phyloP scores from a whole-genome alignment of 2,113 vertebrate genomes.

The Etheostoma spectabile region DNA sequence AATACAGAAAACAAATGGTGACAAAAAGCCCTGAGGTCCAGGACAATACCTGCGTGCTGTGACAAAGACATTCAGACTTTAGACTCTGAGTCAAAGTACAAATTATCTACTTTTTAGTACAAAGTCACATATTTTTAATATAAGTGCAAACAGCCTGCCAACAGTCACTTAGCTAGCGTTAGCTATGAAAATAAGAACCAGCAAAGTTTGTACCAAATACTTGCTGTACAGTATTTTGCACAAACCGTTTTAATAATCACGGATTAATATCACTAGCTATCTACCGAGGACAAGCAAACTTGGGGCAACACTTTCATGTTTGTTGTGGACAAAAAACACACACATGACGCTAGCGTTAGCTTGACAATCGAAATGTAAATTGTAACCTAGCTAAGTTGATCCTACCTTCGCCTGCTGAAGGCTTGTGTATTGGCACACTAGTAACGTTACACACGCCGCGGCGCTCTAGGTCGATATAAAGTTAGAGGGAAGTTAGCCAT shows the following conservation, averaged over 20 bases:
- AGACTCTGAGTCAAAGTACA: constrained; percentile 10
- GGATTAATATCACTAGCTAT: not conserved
- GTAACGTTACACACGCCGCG: too few relatives aligned
- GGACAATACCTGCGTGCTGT: not conserved
- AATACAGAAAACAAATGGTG: too few relatives aligned
- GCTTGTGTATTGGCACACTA: not conserved
- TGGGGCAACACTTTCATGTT: too few relatives aligned
- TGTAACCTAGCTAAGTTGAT: not conserved
- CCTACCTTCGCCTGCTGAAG: not conserved
- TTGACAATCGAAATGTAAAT: not conserved
- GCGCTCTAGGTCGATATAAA: too few relatives aligned
- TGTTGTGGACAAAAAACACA: too few relatives aligned
- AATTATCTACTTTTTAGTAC: not conserved
- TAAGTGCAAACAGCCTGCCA: not conserved
- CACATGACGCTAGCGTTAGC: too few relatives aligned
- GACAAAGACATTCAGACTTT: not conserved
- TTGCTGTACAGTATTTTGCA: not conserved
- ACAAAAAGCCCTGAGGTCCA: not conserved
- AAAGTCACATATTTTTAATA: not conserved
- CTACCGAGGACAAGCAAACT: too few relatives aligned
- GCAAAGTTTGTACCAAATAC: not conserved
- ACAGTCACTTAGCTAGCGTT: not conserved
- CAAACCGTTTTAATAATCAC: not conserved
- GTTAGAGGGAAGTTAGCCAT: not conserved
- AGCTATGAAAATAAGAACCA: too few relatives aligned